phyloP scores from a whole-genome alignment of 2,113 vertebrate species.

The Passer montanus region DNA sequence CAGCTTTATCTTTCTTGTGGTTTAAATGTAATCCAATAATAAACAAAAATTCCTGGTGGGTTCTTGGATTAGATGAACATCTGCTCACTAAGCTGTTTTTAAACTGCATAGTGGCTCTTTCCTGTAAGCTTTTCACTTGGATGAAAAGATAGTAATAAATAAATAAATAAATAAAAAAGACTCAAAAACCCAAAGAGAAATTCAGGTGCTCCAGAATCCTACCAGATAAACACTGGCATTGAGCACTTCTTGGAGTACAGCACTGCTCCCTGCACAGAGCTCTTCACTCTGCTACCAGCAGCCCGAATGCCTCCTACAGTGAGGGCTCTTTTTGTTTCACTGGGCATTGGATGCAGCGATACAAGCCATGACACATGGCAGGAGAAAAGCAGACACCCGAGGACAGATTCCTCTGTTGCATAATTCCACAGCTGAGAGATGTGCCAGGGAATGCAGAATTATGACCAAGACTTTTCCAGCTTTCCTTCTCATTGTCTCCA shows the following conservation, averaged over 20 bases:
- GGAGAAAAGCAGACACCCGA: background rate
- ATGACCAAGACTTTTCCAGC: background rate
- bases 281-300: accelerated
- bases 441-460: conserved; percentile 1
- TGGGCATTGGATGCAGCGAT: background rate
- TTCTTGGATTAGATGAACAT: conserved; percentile 12
- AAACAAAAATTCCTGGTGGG: background rate
- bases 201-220: background rate
- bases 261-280: background rate
- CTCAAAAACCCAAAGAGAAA: background rate
- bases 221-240: background rate
- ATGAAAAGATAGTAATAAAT: background rate
- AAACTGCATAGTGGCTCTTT: background rate
- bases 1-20: background rate
- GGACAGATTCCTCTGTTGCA: background rate
- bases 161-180: background rate
- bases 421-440: background rate
- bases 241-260: background rate
- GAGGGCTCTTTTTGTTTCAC: background rate
- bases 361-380: background rate
- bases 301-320: background rate
- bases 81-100: conserved; percentile 24
- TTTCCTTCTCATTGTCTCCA: background rate
- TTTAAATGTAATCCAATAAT: background rate
- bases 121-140: background rate